Percentiles rank a stretch among this genome's conserved stretches.
phyloP scores from a whole-genome alignment of 1,140 invertebrate genomes.

The Drosophila paulistorum region DNA sequence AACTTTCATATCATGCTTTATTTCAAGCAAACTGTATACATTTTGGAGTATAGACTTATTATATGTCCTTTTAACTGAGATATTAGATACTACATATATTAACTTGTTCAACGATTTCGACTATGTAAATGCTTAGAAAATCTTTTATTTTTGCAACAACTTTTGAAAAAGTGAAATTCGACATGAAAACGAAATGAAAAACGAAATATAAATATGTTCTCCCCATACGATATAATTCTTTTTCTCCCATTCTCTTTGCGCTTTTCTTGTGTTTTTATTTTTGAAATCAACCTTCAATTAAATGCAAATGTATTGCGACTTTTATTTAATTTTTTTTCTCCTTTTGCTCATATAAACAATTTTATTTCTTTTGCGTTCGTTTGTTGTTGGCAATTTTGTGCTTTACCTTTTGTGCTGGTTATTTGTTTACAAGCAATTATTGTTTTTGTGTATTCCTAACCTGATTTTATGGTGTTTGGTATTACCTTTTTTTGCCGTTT shows the following conservation, averaged over 20 bases:
- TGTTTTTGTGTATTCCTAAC: conserved; percentile 15
- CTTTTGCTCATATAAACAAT: not conserved
- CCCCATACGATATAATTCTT: not conserved
- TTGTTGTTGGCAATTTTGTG: not conserved
- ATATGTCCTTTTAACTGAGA: too few relatives aligned
- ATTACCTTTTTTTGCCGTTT: not conserved
- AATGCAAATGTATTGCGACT: conserved; percentile 1
- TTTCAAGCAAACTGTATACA: too few relatives aligned
- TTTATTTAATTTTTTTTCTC: not conserved
- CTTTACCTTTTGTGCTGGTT: conserved; percentile 14
- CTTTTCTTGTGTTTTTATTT: not conserved
- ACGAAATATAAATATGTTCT: not conserved
- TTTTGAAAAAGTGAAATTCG: too few relatives aligned
- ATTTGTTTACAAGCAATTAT: conserved; percentile 22
- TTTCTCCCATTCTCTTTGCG: not conserved
- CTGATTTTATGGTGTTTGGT: conserved; percentile 18
- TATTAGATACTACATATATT: too few relatives aligned
- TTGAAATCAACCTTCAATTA: conserved; percentile 13
- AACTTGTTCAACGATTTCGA: too few relatives aligned
- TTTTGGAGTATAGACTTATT: too few relatives aligned
- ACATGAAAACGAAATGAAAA: not conserved
- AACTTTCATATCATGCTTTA: too few relatives aligned
- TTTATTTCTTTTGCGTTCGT: conserved; percentile 5
- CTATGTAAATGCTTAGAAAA: too few relatives aligned
- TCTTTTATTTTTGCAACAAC: not conserved